Percentiles rank a stretch among this genome's conserved stretches.
These are phyloP conservation scores for Pseudolaguvia tuberculata DNA, from an alignment of 2,113 vertebrate species.

Conservation along the genomic window DNA sequence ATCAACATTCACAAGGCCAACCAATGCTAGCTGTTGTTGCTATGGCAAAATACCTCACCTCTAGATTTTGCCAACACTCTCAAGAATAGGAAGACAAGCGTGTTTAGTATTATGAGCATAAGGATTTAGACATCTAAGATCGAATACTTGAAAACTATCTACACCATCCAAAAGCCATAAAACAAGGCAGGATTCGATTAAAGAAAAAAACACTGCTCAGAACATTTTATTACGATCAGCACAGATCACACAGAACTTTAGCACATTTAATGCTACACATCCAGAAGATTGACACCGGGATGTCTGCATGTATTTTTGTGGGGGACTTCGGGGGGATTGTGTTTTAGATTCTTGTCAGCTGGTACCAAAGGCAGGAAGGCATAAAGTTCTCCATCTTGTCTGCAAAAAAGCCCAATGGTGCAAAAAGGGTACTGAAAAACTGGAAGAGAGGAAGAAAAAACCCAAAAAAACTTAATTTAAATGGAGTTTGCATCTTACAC, in stretches of 20 bases:
- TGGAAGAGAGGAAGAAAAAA: conserved; percentile 47
- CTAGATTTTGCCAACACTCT: conserved; percentile 12
- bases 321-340: neutral
- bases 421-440: conserved; percentile 80
- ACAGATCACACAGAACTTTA: conserved; percentile 42
- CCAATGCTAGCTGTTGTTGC: conserved; percentile 28
- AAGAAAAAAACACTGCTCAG: conserved; percentile 64
- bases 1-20: conserved; percentile 15
- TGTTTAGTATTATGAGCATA: neutral
- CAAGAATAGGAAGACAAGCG: neutral
- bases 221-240: conserved; percentile 62
- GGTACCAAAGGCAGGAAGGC: conserved; percentile 75
- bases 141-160: neutral
- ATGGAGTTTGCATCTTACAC: neutral
- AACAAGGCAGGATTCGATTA: conserved; percentile 4
- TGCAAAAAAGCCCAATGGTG: conserved; percentile 72
- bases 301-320: conserved; percentile 37
- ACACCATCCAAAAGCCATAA: neutral
- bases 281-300: conserved; percentile 39
- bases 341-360: conserved; percentile 68
- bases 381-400: conserved; percentile 79
- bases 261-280: conserved; percentile 43
- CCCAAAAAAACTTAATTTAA: conserved; percentile 1
- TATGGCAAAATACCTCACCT: conserved; percentile 23
- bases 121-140: neutral